phyloP scores from a whole-genome alignment of 2,888 invertebrate genomes.

The Heliconius aoede region DNA sequence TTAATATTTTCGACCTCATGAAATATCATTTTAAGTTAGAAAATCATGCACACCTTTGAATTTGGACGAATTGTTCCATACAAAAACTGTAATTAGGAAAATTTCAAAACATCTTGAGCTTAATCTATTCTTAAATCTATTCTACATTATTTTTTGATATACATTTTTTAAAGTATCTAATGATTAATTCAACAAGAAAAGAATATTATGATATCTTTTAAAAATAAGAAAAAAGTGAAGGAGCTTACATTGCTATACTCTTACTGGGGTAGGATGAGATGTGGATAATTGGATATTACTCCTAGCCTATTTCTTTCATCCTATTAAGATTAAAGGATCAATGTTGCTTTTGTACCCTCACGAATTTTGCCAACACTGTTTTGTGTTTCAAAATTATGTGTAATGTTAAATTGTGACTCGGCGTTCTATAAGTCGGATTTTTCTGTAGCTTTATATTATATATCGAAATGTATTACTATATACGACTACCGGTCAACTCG shows the following conservation, averaged over 20 bases:
- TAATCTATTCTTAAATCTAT: no score
- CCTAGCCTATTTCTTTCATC: conserved; percentile 15
- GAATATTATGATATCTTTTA: background rate
- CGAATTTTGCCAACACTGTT: background rate
- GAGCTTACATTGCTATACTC: background rate
- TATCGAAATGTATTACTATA: no score
- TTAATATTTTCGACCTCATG: background rate
- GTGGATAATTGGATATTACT: conserved; percentile 20
- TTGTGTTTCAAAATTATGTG: background rate
- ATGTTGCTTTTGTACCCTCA: background rate
- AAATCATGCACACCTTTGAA: background rate
- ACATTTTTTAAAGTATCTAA: background rate
- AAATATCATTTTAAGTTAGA: background rate
- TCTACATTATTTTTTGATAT: no score
- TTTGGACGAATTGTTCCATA: no score
- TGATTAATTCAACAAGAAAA: background rate
- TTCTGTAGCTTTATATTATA: background rate
- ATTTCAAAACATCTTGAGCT: no score
- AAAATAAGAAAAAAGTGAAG: background rate
- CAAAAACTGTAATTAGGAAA: no score
- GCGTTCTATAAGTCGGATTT: background rate
- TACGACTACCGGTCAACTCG: no score
- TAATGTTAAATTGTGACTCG: background rate
- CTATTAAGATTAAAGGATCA: conserved; percentile 18
- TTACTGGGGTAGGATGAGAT: conserved; percentile 8